phyloP scores from a whole-genome alignment of 2,113 vertebrate species.

The Brachionichthys hirsutus region DNA sequence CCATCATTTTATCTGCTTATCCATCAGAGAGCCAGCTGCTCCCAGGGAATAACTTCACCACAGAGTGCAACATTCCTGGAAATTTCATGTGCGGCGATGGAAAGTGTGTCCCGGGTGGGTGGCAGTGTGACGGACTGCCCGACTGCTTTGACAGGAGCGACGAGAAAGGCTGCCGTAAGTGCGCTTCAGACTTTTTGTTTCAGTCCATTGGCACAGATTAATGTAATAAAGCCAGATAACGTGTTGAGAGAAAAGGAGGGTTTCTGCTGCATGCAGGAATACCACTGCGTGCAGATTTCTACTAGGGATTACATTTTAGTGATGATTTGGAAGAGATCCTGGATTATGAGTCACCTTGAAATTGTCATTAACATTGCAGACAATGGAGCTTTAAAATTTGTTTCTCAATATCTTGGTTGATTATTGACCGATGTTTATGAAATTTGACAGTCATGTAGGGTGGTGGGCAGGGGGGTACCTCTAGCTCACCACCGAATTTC shows the following conservation, averaged over 20 bases:
- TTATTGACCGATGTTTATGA: no score
- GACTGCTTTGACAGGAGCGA: conserved; percentile 96
- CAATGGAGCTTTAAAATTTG: no score
- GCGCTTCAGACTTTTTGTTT: conserved; percentile 12
- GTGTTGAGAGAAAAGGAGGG: conserved; percentile 38
- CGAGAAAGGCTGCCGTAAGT: conserved; percentile 96
- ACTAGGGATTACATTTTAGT: no score
- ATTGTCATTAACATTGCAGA: no score
- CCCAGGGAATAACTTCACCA: conserved; percentile 94
- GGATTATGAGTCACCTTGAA: no score
- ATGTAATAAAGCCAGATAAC: conserved; percentile 2
- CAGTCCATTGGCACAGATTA: not conserved
- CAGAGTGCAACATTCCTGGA: conserved; percentile 95
- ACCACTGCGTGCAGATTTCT: conserved; percentile 50
- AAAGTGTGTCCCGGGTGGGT: conserved; percentile 88
- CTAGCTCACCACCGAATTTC: no score
- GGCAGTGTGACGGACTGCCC: conserved; percentile 90
- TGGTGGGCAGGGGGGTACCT: no score
- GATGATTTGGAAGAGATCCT: no score
- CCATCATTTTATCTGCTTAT: conserved; percentile 13
- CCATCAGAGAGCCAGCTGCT: conserved; percentile 89
- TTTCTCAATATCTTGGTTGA: no score
- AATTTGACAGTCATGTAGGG: no score
- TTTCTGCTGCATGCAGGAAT: conserved; percentile 39
- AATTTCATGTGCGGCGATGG: conserved; percentile 96